Percentiles rank a stretch among this genome's conserved stretches.
These are phyloP conservation scores for Solenopsis invicta DNA, from an alignment of 1,140 invertebrate species.

Conservation along the genomic window DNA sequence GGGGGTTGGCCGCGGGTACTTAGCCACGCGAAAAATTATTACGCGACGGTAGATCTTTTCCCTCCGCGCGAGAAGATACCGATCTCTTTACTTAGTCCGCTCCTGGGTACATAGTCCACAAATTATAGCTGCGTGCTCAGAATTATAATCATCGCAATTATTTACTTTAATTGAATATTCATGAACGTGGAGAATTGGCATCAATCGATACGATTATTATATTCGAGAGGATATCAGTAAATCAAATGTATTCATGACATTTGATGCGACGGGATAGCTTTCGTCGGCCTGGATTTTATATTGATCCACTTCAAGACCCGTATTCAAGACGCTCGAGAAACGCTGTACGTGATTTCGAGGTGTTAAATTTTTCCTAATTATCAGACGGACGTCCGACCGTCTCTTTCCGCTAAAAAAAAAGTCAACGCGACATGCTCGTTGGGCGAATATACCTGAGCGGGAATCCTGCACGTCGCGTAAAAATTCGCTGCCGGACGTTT, in stretches of 20 bases:
- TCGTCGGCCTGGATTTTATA: background rate
- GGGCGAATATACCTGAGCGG: too few species aligned
- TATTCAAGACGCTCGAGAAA: background rate
- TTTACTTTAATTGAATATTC: slow-evolving; percentile 27
- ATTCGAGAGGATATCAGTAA: background rate
- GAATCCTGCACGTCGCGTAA: slow-evolving; percentile 37
- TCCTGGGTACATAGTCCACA: background rate
- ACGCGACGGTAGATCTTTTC: background rate
- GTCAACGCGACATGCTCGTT: background rate
- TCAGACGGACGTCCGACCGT: background rate
- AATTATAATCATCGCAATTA: slow-evolving; percentile 32
- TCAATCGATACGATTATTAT: slow-evolving; percentile 10
- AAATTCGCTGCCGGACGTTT: slow-evolving; percentile 31
- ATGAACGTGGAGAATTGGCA: background rate
- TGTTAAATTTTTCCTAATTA: background rate
- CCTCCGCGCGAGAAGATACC: background rate
- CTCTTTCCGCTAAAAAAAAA: background rate
- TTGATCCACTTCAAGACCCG: background rate
- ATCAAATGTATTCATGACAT: background rate
- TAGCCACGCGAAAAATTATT: slow-evolving; percentile 37
- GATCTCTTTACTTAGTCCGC: background rate
- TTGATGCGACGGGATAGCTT: background rate
- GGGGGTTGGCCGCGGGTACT: background rate
- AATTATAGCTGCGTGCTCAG: background rate
- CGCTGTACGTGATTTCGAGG: background rate